These are phyloP conservation scores for Polyommatus iphigenia DNA, from an alignment of 2,888 invertebrate species.

Conservation along the genomic window DNA sequence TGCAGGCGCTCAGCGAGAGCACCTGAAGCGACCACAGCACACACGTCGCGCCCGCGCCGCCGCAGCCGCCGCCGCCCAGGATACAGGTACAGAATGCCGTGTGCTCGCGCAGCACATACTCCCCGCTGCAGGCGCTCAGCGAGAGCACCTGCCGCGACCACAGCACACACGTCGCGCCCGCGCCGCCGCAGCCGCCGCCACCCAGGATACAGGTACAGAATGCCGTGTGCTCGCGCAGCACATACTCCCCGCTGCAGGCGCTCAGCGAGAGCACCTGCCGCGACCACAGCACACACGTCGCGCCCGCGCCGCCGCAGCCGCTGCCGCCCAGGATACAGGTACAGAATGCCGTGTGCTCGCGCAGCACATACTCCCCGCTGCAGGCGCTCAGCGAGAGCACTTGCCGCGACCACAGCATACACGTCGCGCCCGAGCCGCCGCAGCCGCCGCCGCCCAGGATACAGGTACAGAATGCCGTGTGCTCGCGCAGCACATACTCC, in stretches of 20 bases:
- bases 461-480: constrained; percentile 43
- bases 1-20: constrained; percentile 80
- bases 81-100: constrained; percentile 42
- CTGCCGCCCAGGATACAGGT: constrained; percentile 53
- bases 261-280: constrained; percentile 80
- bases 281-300: constrained; percentile 85
- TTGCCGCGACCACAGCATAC: constrained; percentile 88
- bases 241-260: constrained; percentile 84
- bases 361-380: constrained; percentile 82
- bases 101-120: constrained; percentile 69
- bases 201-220: constrained; percentile 47
- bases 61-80: constrained; percentile 70
- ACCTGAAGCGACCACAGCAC: constrained; percentile 88
- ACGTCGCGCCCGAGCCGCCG: constrained; percentile 67
- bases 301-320: constrained; percentile 75
- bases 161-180: constrained; percentile 78
- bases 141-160: constrained; percentile 85
- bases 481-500: constrained; percentile 76
- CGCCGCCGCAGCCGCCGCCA: constrained; percentile 76
- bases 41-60: constrained; percentile 68
- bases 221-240: constrained; percentile 52
- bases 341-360: constrained; percentile 45
- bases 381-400: constrained; percentile 79
- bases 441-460: constrained; percentile 67
- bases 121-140: constrained; percentile 83